These are phyloP conservation scores for Toxotes lorentzi DNA, from an alignment of 2,797 vertebrate species.

Conservation along the genomic window DNA sequence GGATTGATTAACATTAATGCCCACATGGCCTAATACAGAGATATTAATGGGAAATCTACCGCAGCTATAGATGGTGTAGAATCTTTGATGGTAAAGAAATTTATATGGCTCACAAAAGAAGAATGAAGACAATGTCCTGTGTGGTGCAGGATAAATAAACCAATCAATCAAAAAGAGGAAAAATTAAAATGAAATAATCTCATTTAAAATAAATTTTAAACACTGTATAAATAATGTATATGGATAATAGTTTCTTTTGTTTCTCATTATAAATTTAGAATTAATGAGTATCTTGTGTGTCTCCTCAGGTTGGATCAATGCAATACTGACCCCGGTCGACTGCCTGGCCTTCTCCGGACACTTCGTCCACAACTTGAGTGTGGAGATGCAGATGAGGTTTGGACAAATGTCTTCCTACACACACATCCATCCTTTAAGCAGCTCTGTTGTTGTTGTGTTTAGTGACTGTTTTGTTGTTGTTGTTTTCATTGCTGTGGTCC, in stretches of 20 bases:
- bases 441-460: background rate
- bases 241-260: no score
- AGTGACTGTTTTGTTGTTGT: background rate
- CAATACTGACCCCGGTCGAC: conserved; percentile 97
- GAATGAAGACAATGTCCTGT: no score
- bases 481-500: background rate
- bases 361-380: conserved; percentile 96
- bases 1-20: background rate
- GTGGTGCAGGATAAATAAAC: no score
- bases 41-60: no score
- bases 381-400: conserved; percentile 99
- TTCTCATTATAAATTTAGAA: background rate
- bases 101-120: no score
- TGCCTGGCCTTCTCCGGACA: conserved; percentile 97
- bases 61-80: no score
- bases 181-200: no score
- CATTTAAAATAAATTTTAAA: no score
- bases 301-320: conserved; percentile 96
- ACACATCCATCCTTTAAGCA: background rate
- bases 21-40: background rate
- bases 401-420: conserved; percentile 34
- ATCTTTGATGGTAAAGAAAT: no score
- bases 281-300: background rate
- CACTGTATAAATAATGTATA: background rate
- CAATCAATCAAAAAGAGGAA: no score